Percentiles rank a stretch among this genome's conserved stretches.
Evolutionary conservation across 2,888 invertebrate species (phyloP).

Genomic region (Melipona beecheii): DNA sequence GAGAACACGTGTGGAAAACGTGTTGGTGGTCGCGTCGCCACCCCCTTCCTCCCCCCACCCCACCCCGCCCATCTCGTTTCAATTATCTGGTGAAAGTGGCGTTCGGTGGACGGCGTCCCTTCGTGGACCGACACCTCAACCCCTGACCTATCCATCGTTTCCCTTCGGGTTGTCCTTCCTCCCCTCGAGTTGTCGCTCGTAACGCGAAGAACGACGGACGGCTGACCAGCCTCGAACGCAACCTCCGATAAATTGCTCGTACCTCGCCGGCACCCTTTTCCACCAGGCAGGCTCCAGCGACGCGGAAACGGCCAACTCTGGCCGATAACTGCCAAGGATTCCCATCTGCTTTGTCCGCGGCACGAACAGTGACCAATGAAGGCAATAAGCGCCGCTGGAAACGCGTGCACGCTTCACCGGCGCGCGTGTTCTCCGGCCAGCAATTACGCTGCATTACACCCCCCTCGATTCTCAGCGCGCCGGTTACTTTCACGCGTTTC

Average conservation of each 20-base stretch:
- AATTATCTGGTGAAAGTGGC: slow-evolving; percentile 81
- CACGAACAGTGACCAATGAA: slow-evolving; percentile 74
- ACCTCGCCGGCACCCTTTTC: slow-evolving; percentile 34
- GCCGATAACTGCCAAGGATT: slow-evolving; percentile 81
- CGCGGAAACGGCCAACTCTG: slow-evolving; percentile 42
- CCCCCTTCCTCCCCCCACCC: slow-evolving; percentile 28
- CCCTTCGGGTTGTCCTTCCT: slow-evolving; percentile 10
- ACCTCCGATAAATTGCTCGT: slow-evolving; percentile 68
- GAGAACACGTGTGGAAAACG: slow-evolving; percentile 67
- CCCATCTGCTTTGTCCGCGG: slow-evolving; percentile 79
- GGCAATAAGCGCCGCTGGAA: slow-evolving; percentile 75
- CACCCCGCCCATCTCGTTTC: slow-evolving; percentile 63
- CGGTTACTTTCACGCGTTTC: not conserved
- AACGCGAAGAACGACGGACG: slow-evolving; percentile 38
- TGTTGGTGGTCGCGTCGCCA: slow-evolving; percentile 52
- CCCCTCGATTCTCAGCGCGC: slow-evolving; percentile 12
- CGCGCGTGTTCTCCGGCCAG: slow-evolving; percentile 61
- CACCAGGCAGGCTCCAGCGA: slow-evolving; percentile 1
- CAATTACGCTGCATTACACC: slow-evolving; percentile 73
- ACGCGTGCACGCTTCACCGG: slow-evolving; percentile 69
- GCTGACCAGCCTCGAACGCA: slow-evolving; percentile 53
- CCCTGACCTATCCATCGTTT: slow-evolving; percentile 37
- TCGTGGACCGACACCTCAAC: slow-evolving; percentile 14
- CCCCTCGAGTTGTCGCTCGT: slow-evolving; percentile 33
- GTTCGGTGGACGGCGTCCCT: slow-evolving; percentile 34